These are phyloP conservation scores for Scaptomyza polygonia DNA, from an alignment of 2,888 invertebrate genomes.

Conservation along the genomic window DNA sequence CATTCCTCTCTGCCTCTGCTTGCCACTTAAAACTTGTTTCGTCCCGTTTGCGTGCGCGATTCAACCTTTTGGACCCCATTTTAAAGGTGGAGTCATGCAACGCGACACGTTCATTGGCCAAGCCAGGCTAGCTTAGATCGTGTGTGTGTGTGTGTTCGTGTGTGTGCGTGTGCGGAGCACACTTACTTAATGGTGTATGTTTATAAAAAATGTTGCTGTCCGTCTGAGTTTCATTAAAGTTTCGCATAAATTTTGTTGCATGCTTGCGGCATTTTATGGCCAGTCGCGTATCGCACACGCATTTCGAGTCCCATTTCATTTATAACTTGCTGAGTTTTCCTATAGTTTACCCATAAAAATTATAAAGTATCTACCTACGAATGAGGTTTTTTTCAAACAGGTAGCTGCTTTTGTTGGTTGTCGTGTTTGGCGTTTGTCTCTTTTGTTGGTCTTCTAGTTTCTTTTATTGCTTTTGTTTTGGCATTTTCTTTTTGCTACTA, in stretches of 20 bases:
- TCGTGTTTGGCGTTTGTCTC: slow-evolving; percentile 51
- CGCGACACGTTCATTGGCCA: slow-evolving; percentile 65
- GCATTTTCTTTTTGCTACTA: slow-evolving; percentile 7
- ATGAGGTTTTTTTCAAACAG: slow-evolving; percentile 33
- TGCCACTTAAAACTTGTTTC: slow-evolving; percentile 53
- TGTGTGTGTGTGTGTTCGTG: slow-evolving; percentile 2
- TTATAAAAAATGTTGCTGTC: slow-evolving; percentile 20
- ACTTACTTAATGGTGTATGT: not conserved
- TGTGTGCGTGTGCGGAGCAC: slow-evolving; percentile 6
- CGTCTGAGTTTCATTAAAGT: slow-evolving; percentile 68
- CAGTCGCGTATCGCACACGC: slow-evolving; percentile 68
- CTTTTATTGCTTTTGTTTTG: slow-evolving; percentile 34
- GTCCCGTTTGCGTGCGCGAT: slow-evolving; percentile 49
- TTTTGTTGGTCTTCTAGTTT: slow-evolving; percentile 35
- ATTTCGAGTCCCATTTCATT: slow-evolving; percentile 72
- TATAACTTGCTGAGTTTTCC: slow-evolving; percentile 51
- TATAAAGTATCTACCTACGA: slow-evolving; percentile 18
- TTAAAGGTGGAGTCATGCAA: slow-evolving; percentile 74
- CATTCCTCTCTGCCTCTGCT: slow-evolving; percentile 18
- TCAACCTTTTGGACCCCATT: slow-evolving; percentile 64
- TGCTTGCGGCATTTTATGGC: slow-evolving; percentile 66
- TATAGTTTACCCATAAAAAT: slow-evolving; percentile 51
- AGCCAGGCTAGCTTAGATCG: slow-evolving; percentile 7
- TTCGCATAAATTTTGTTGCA: slow-evolving; percentile 82
- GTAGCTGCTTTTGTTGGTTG: slow-evolving; percentile 39